These are phyloP conservation scores for Drosophila parthenogenetica DNA, from an alignment of 2,888 invertebrate genomes.

Conservation along the genomic window DNA sequence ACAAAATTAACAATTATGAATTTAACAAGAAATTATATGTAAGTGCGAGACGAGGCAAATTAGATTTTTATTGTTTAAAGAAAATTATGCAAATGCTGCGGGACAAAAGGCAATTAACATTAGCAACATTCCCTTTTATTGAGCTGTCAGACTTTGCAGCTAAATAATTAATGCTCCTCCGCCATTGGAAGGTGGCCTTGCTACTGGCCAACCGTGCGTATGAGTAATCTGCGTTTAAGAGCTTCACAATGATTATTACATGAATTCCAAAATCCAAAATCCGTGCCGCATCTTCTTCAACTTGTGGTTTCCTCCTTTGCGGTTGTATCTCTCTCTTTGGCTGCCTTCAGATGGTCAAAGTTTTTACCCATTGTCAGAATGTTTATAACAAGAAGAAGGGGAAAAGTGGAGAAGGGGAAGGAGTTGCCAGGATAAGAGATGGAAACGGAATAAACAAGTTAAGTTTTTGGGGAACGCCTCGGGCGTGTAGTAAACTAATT, in stretches of 20 bases:
- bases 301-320: constrained; percentile 60
- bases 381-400: constrained; percentile 61
- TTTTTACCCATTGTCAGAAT: constrained; percentile 63
- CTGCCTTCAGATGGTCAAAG: constrained; percentile 64
- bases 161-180: constrained; percentile 62
- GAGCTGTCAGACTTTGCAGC: constrained; percentile 52
- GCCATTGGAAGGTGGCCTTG: not conserved
- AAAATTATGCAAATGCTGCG: constrained; percentile 82
- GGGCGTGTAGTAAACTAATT: constrained; percentile 76
- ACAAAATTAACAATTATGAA: constrained; percentile 80
- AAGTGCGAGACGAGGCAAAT: constrained; percentile 64
- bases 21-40: constrained; percentile 84
- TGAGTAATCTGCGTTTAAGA: constrained; percentile 80
- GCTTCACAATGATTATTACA: constrained; percentile 48
- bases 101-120: constrained; percentile 73
- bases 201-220: constrained; percentile 73
- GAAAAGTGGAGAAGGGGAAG: not conserved
- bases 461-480: constrained; percentile 55
- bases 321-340: constrained; percentile 41
- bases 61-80: constrained; percentile 83
- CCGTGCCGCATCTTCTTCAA: constrained; percentile 50
- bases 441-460: too few species aligned
- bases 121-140: constrained; percentile 52
- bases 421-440: not conserved
- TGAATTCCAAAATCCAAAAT: constrained; percentile 20